Percentiles rank a stretch among this genome's conserved stretches.
Evolutionary conservation across 37 sponge, comb jelly and placozoan genomes (phyloP).

Genomic region (Petrosia ficiformis): DNA sequence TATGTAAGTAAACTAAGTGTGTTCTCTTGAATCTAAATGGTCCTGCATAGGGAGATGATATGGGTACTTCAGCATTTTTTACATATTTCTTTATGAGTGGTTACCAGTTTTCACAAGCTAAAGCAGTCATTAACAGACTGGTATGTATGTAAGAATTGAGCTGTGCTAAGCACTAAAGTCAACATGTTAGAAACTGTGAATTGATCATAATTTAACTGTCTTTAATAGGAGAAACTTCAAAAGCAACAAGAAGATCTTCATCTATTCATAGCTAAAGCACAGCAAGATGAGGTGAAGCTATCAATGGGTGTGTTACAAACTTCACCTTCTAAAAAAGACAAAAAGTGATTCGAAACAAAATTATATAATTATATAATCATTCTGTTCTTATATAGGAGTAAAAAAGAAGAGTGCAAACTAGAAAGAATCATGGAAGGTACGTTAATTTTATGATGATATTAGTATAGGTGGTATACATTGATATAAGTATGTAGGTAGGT

Average conservation of each 20-base stretch:
- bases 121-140: constrained; percentile 57
- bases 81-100: constrained; percentile 62
- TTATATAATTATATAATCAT: not conserved
- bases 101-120: constrained; percentile 59
- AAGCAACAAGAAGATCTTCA: no score
- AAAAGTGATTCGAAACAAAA: not conserved
- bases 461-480: no score
- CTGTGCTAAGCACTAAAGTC: no score
- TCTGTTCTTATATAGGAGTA: not conserved
- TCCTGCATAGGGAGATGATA: constrained; percentile 30
- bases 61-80: constrained; percentile 51
- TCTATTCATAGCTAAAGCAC: no score
- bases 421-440: not conserved
- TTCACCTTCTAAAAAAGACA: not conserved
- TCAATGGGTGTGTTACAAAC: not conserved
- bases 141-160: constrained; percentile 25
- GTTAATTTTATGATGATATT: not conserved
- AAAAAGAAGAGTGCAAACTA: not conserved
- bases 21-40: not conserved
- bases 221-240: no score
- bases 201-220: no score
- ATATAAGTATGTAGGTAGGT: no score
- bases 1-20: no score
- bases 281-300: not conserved
- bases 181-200: no score